Percentiles rank a stretch among this genome's conserved stretches.
phyloP scores from a whole-genome alignment of 2,888 invertebrate species.

The Taenaris catops region DNA sequence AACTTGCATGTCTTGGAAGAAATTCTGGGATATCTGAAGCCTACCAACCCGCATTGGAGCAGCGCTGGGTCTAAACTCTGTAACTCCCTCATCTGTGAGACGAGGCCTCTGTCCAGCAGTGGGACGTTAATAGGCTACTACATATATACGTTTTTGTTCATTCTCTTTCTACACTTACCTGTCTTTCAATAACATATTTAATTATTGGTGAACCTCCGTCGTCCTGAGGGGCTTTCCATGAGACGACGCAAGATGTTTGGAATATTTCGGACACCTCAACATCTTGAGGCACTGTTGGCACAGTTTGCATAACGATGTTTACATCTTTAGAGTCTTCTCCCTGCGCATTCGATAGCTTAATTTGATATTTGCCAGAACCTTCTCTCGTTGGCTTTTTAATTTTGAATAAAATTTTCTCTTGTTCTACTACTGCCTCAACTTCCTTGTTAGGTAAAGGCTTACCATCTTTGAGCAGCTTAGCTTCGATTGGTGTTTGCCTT shows the following conservation, averaged over 20 bases:
- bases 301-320: conserved; percentile 91
- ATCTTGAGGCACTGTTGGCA: conserved; percentile 91
- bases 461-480: conserved; percentile 94
- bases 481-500: conserved; percentile 92
- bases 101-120: no score
- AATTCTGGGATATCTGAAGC: no score
- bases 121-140: no score
- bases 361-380: conserved; percentile 94
- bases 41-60: no score
- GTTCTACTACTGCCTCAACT: conserved; percentile 93
- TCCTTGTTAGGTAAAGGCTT: conserved; percentile 93
- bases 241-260: conserved; percentile 92
- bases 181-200: conserved; percentile 94
- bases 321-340: conserved; percentile 94
- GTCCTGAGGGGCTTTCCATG: conserved; percentile 92
- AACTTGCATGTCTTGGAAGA: no score
- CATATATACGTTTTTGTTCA: no score
- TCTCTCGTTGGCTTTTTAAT: conserved; percentile 94
- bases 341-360: conserved; percentile 95
- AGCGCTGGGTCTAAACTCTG: no score
- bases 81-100: no score
- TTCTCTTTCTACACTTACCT: no score
- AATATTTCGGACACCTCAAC: conserved; percentile 92
- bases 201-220: conserved; percentile 92
- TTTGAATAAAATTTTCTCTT: conserved; percentile 94